phyloP scores from a whole-genome alignment of 2,113 vertebrate genomes.

The Alexandromys fortis region DNA sequence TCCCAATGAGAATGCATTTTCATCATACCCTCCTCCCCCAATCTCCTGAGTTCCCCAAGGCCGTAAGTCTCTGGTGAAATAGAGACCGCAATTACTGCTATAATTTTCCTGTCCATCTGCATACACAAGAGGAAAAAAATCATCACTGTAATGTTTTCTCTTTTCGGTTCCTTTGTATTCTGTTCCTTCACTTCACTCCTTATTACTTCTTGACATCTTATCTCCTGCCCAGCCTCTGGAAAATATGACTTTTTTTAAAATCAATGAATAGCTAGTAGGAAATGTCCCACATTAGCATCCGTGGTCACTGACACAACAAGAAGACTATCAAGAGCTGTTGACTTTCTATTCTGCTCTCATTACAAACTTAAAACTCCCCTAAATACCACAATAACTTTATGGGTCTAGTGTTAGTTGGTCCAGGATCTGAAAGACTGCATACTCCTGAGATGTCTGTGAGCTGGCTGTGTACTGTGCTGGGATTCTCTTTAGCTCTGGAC shows the following conservation, averaged over 20 bases:
- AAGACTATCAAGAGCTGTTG: conserved; percentile 51
- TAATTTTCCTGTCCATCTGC: conserved; percentile 77
- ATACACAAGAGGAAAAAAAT: conserved; percentile 39
- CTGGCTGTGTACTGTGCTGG: not conserved
- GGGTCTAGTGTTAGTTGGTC: not conserved
- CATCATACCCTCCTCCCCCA: not conserved
- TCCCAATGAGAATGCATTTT: conserved; percentile 47
- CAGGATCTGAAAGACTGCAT: not conserved
- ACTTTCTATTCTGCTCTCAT: not conserved
- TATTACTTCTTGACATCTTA: conserved; percentile 77
- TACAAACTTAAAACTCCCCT: conserved; percentile 33
- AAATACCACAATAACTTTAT: conserved; percentile 21
- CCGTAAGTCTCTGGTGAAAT: conserved; percentile 66
- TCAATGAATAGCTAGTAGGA: conserved; percentile 74
- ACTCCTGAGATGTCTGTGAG: not conserved
- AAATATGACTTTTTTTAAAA: conserved; percentile 49
- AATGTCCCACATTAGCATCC: conserved; percentile 59
- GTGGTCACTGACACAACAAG: conserved; percentile 36
- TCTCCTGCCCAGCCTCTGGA: conserved; percentile 66
- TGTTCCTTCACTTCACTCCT: conserved; percentile 71
- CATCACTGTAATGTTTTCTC: conserved; percentile 63
- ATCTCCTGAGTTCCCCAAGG: conserved; percentile 60
- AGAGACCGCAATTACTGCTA: conserved; percentile 68
- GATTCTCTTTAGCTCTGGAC: conserved; percentile 29
- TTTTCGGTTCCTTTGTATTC: conserved; percentile 61